phyloP scores from a whole-genome alignment of 2,113 vertebrate species.

The Centrocercus urophasianus region DNA sequence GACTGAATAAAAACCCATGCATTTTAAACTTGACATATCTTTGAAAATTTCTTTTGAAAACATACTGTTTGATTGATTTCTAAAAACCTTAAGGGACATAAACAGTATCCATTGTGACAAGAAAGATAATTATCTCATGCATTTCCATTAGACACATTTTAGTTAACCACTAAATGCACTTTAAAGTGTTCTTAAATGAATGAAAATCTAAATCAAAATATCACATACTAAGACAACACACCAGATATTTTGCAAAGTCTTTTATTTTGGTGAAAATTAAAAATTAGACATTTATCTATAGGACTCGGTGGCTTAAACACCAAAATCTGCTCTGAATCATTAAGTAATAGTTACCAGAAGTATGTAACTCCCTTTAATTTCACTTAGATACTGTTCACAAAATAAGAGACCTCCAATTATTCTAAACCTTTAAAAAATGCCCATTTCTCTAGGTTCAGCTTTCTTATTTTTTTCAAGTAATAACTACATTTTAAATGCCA shows the following conservation, averaged over 20 bases:
- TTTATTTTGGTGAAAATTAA: background rate
- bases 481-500: background rate
- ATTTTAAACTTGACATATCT: background rate
- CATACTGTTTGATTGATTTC: background rate
- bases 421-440: background rate
- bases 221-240: background rate
- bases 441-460: background rate
- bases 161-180: background rate
- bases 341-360: background rate
- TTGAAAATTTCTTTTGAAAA: background rate
- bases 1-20: background rate
- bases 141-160: background rate
- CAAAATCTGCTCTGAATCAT: background rate
- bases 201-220: background rate
- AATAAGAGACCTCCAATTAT: background rate
- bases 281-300: background rate
- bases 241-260: background rate
- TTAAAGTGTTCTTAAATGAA: background rate
- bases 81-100: background rate
- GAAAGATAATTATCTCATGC: background rate
- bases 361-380: conserved; percentile 4
- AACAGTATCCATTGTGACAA: background rate
- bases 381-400: background rate
- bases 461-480: background rate
- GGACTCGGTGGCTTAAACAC: background rate